phyloP scores from a whole-genome alignment of 2,113 vertebrate species.

The Neopipo cinnamomea region DNA sequence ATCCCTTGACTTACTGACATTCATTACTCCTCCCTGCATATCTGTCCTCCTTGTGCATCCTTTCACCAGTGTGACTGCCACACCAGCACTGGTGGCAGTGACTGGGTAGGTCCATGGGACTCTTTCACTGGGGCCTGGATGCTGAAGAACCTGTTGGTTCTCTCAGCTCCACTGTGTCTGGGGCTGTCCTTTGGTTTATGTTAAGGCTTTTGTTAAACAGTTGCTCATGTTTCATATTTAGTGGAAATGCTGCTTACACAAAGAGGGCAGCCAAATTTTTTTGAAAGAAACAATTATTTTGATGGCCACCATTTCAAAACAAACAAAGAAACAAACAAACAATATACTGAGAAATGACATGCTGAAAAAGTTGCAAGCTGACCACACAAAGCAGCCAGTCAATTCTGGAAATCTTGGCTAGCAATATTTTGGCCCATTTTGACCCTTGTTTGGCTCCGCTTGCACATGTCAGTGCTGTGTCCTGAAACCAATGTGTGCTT shows the following conservation, averaged over 20 bases:
- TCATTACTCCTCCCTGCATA: accelerated
- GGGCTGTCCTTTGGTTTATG: not conserved
- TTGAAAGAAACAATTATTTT: not conserved
- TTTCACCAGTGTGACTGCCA: accelerated
- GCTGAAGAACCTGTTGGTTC: not conserved
- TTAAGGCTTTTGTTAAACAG: not conserved
- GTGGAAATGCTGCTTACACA: not conserved
- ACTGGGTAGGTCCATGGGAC: not conserved
- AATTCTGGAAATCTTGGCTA: not conserved
- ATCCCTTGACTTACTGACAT: not conserved
- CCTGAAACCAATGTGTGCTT: not conserved
- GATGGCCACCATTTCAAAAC: not conserved
- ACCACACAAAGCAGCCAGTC: not conserved
- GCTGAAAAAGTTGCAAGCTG: not conserved
- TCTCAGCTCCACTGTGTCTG: accelerated
- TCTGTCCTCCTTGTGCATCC: no score
- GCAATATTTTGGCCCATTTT: not conserved
- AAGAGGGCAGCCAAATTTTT: not conserved
- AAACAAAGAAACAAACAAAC: not conserved
- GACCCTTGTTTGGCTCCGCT: not conserved
- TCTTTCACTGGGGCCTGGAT: not conserved
- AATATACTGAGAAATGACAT: not conserved
- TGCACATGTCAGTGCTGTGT: not conserved
- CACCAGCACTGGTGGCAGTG: not conserved
- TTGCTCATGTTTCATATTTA: not conserved